Base-by-base conservation (phyloP, 2,113 vertebrate species). In the Atherinomorus stipes region DNA sequence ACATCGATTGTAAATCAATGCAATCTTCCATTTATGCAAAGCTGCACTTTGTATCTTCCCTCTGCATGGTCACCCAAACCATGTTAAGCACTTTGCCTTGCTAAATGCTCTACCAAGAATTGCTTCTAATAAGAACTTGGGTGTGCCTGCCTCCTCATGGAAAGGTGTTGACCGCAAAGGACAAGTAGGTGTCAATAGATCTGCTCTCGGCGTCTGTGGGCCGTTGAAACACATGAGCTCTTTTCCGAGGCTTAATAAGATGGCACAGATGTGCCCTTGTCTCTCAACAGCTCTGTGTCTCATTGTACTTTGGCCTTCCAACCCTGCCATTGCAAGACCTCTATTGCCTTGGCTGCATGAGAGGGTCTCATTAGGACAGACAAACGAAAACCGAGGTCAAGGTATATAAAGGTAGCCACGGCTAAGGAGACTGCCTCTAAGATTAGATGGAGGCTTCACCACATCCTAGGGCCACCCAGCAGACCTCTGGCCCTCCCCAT, bases 301-400 rank as follows among this genome's bases (percentile, higher is more conserved):
- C 90, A 93, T 94, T 94, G 92, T 95, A 90, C 90, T 91, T 90
- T 91, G 92, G 89, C 91, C 91, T 89, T 83, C 74, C 85, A 91
- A 86, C 91, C 85, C 86, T 83, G 80, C 81, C 90, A 89, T 50
- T 83, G 83, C 90, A 80, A 88, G 89, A 89, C 91, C 88, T 74
- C 87, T 74, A 85, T 85, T 79, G 87, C 91, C 71, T 40, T 65
- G 88, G 88, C 83, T 85, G 85, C 83, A 87, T 89, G 89, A 89
- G 87, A 93, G 92, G 91, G 93, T 94, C 96, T 98, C 96, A 99
- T 98, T 99, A 98, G 94, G 95, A 94, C 94, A 95, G 94, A 94
- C 95, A 94, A 96, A 95, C 90, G 95, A 96, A 98, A 97, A 96
- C 95, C 94, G 93, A 96, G 98, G 97, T 99, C 97, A 97, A 95